Evolutionary conservation across 2,113 vertebrate species (phyloP).

Genomic region (Apodemus sylvaticus): DNA sequence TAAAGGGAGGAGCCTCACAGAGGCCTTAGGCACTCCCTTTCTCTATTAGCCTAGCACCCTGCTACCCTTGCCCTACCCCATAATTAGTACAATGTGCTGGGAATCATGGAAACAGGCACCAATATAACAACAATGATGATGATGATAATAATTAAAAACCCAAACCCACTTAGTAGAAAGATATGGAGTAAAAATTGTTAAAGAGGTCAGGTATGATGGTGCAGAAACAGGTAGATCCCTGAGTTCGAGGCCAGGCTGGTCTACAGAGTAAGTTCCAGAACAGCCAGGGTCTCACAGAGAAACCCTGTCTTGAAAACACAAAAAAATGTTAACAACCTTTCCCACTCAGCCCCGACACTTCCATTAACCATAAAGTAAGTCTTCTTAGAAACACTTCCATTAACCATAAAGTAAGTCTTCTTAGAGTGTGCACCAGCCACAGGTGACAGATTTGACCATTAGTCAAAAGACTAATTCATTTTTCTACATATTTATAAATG

Average conservation of each 20-base stretch:
- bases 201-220: not conserved
- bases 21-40: not conserved
- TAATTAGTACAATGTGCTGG: not conserved
- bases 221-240: not conserved
- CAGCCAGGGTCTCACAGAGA: not conserved
- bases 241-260: not conserved
- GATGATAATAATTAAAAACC: not conserved
- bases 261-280: not conserved
- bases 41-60: not conserved
- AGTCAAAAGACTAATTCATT: not conserved
- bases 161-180: not conserved
- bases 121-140: not conserved
- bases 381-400: too few species aligned
- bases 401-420: not conserved
- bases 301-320: too few species aligned
- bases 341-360: not conserved
- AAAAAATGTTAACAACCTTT: not conserved
- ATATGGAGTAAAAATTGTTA: not conserved
- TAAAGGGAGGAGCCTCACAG: not conserved
- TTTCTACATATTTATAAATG: not conserved
- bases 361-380: not conserved
- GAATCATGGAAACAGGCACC: not conserved
- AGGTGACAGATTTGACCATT: constrained; percentile 21
- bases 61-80: not conserved
- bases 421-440: not conserved